Conservation (phyloP, 2,888 invertebrate species). For the Monochamus alternatus region DNA sequence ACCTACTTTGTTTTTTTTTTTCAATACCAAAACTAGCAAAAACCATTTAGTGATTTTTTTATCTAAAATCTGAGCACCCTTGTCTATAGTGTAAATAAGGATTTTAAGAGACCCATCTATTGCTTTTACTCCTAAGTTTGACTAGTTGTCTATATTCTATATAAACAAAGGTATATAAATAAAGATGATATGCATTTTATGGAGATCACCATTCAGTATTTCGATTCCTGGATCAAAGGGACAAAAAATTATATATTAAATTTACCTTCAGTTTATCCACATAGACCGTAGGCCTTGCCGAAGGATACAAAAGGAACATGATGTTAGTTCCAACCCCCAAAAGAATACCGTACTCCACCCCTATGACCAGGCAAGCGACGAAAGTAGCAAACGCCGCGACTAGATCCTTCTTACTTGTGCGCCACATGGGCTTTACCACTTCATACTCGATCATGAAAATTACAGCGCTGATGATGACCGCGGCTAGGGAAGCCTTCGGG, state of each 20-base stretch:
- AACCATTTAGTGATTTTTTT: too few species aligned
- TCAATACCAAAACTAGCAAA: too few species aligned
- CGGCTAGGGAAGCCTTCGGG: constrained; percentile 90
- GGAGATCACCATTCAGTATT: too few species aligned
- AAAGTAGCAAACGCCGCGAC: constrained; percentile 90
- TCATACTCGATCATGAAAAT: constrained; percentile 96
- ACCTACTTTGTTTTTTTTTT: too few species aligned
- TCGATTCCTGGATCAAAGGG: too few species aligned
- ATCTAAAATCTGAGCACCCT: too few species aligned
- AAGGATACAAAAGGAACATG: constrained; percentile 84
- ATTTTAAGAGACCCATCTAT: too few species aligned
- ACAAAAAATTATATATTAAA: not conserved
- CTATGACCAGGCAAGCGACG: constrained; percentile 83
- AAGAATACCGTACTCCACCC: constrained; percentile 90
- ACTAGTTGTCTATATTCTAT: too few species aligned
- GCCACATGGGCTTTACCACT: constrained; percentile 90
- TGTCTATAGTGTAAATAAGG: too few species aligned
- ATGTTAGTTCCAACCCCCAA: constrained; percentile 87
- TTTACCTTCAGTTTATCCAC: constrained; percentile 81
- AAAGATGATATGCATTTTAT: too few species aligned
- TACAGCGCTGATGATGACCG: constrained; percentile 95
- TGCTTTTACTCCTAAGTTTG: too few species aligned
- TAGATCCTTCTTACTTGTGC: constrained; percentile 85
- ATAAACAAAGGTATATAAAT: too few species aligned
- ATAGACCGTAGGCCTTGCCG: constrained; percentile 84